A percentile compares a stretch with the other conserved stretches of the same genome.
phyloP scores from a whole-genome alignment of 2,797 vertebrate genomes.

The Pitangus sulphuratus region DNA sequence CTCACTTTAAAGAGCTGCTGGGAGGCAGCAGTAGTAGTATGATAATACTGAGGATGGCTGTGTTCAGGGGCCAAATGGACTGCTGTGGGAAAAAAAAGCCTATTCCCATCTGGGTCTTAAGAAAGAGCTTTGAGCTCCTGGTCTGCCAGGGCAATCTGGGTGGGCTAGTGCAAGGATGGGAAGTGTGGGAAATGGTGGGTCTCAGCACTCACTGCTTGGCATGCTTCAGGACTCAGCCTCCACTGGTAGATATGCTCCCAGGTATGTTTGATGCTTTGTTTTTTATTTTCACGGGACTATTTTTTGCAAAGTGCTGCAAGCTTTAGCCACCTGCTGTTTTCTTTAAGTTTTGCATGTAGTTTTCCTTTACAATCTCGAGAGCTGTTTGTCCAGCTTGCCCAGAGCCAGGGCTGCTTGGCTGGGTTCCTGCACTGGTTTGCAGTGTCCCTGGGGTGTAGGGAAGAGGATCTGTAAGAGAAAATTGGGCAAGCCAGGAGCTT shows the following conservation, averaged over 20 bases:
- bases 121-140: background rate
- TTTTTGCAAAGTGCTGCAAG: background rate
- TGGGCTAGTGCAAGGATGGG: background rate
- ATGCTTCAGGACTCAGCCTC: background rate
- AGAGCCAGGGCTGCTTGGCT: background rate
- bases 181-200: background rate
- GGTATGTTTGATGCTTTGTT: background rate
- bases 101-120: background rate
- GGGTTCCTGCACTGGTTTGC: background rate
- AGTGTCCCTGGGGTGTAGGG: background rate
- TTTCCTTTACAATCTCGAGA: background rate
- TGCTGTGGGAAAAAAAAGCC: background rate
- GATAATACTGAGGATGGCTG: fast-evolving
- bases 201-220: background rate
- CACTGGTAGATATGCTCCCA: slow-evolving; percentile 6
- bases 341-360: background rate
- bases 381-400: background rate
- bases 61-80: background rate
- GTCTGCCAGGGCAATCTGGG: background rate
- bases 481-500: background rate
- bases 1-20: background rate
- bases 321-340: background rate
- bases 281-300: background rate
- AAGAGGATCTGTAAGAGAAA: background rate
- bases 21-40: fast-evolving